Conservation (phyloP, 2,888 invertebrate genomes). For the Trissonchulus latispiculum region DNA sequence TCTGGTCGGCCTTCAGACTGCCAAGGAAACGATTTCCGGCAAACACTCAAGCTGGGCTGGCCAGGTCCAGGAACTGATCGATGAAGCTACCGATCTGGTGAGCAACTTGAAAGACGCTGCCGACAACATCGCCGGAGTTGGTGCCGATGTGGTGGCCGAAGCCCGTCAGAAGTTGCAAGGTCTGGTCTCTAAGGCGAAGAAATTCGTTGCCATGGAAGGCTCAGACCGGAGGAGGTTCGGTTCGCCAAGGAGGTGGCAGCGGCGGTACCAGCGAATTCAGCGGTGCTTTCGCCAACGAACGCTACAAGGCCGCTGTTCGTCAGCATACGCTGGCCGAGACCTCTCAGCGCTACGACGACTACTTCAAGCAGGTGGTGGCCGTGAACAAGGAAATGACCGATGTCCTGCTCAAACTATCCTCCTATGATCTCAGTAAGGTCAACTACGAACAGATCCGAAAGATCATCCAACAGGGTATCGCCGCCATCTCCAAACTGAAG, state of each 20-base stretch:
- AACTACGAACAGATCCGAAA: conserved; percentile 19
- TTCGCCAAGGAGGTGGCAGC: background rate
- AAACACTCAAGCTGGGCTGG: background rate
- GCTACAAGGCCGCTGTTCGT: background rate
- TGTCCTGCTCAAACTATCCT: background rate
- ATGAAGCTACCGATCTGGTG: background rate
- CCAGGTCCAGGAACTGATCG: background rate
- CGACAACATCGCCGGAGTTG: background rate
- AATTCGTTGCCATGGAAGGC: background rate
- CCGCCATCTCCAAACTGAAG: conserved; percentile 2
- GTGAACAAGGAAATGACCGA: background rate
- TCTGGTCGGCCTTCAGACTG: background rate
- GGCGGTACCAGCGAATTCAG: background rate
- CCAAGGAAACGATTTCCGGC: background rate
- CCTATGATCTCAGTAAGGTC: background rate
- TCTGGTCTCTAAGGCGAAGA: background rate
- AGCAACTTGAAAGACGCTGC: background rate
- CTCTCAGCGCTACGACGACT: background rate
- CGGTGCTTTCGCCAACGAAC: background rate
- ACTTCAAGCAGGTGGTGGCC: background rate
- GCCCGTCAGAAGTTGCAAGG: background rate
- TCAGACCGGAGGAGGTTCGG: too few relatives aligned
- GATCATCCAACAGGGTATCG: conserved; percentile 15
- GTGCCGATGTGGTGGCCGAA: background rate
- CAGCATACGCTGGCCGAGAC: background rate